phyloP scores from a whole-genome alignment of 2,113 vertebrate genomes.

The Burhinus oedicnemus region DNA sequence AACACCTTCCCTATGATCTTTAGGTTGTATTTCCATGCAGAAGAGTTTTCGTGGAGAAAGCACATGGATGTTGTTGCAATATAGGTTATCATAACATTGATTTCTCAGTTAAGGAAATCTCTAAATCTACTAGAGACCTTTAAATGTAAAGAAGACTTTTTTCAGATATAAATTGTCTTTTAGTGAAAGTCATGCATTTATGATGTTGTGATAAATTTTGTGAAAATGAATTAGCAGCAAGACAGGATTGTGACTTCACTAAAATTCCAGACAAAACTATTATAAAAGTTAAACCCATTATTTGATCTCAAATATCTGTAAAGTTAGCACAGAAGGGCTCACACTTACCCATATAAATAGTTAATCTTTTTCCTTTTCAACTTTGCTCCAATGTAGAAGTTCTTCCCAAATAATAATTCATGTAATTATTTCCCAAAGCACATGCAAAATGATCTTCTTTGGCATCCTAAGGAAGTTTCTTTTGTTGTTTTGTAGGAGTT shows the following conservation, averaged over 20 bases:
- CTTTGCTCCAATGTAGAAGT: neutral
- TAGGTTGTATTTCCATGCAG: neutral
- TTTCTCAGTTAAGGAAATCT: neutral
- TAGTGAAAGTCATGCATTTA: neutral
- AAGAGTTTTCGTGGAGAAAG: neutral
- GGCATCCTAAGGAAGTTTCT: neutral
- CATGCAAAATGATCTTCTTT: neutral
- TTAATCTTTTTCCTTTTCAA: neutral
- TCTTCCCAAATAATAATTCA: neutral
- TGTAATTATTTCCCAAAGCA: neutral
- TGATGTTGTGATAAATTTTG: neutral
- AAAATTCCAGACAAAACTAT: neutral
- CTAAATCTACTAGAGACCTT: neutral
- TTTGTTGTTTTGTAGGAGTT: neutral
- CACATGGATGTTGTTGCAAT: neutral
- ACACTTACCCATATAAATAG: neutral
- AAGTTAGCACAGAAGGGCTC: neutral
- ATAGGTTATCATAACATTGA: neutral
- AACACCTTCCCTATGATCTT: neutral
- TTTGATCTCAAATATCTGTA: neutral
- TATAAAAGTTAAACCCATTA: neutral
- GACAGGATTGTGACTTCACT: neutral
- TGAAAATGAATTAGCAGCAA: neutral
- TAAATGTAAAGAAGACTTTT: neutral
- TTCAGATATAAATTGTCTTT: neutral